Evolutionary conservation across 2,888 invertebrate species (phyloP).

Genomic region (Lutraria lutraria): DNA sequence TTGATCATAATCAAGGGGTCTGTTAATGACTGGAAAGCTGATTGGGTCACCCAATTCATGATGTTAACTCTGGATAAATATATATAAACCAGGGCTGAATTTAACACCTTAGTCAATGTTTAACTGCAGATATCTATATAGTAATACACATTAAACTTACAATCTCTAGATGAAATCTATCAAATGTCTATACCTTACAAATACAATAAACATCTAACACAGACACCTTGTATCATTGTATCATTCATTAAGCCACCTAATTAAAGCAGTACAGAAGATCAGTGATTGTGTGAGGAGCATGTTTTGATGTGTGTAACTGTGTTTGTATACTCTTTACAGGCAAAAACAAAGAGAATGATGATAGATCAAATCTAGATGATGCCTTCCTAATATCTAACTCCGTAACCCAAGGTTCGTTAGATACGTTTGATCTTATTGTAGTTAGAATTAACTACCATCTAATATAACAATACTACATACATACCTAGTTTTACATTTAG

Average conservation of each 20-base stretch:
- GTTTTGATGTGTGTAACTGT: slow-evolving; percentile 23
- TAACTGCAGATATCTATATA: background rate
- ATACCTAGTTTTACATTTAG: background rate
- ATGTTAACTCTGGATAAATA: too few species aligned
- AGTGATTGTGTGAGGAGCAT: background rate
- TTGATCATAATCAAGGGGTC: too few species aligned
- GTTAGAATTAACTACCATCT: slow-evolving; percentile 25
- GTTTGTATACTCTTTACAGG: slow-evolving; percentile 69
- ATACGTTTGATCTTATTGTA: slow-evolving; percentile 48
- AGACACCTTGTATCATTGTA: background rate
- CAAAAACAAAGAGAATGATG: slow-evolving; percentile 77
- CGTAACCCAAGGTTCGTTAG: slow-evolving; percentile 82
- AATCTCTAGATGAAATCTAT: background rate
- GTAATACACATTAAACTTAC: background rate
- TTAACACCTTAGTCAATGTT: background rate
- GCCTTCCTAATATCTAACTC: slow-evolving; percentile 85
- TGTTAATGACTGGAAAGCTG: too few species aligned
- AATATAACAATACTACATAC: background rate
- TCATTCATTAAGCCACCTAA: background rate
- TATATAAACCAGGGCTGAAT: background rate
- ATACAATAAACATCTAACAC: background rate
- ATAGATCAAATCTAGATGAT: slow-evolving; percentile 81
- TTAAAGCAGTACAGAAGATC: background rate
- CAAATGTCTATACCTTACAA: background rate
- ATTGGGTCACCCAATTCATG: too few species aligned